A percentile compares a stretch with the other conserved stretches of the same genome.
Conservation (phyloP, 2,888 invertebrate species). For the Sthenelais limicola region DNA sequence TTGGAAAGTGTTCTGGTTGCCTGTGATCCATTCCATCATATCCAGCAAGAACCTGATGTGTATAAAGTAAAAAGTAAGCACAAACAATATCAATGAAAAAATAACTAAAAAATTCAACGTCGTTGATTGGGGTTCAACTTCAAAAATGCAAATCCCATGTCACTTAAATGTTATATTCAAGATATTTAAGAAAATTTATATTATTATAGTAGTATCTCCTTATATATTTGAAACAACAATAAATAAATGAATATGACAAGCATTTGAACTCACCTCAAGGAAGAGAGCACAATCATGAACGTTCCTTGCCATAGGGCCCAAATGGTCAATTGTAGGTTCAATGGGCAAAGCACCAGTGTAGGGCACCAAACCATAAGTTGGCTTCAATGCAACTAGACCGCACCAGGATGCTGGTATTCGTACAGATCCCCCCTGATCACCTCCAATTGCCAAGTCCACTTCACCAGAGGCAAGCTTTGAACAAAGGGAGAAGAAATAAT, state of each 20-base stretch:
- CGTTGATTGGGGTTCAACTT: no score
- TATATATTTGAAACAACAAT: not conserved
- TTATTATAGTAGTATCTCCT: not conserved
- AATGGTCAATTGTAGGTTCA: constrained; percentile 62
- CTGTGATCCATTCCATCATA: constrained; percentile 60
- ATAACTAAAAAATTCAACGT: no score
- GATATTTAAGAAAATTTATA: constrained; percentile 7
- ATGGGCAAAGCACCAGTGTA: constrained; percentile 64
- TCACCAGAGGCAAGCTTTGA: constrained; percentile 61
- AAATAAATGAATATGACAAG: not conserved
- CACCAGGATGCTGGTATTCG: constrained; percentile 64
- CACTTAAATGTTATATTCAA: no score
- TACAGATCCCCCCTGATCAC: constrained; percentile 69
- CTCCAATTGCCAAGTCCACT: constrained; percentile 66
- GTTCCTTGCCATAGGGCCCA: constrained; percentile 67
- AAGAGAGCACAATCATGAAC: constrained; percentile 64
- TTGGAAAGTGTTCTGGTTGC: constrained; percentile 53
- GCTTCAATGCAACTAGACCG: constrained; percentile 69
- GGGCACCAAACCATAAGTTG: constrained; percentile 67
- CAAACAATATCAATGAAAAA: not conserved
- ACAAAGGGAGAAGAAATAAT: no score
- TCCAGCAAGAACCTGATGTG: constrained; percentile 59
- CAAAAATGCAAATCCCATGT: no score
- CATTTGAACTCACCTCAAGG: not conserved
- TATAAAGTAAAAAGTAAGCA: not conserved